A percentile compares a stretch with the other conserved stretches of the same genome.
Conservation (phyloP, 2,113 vertebrate genomes). For the Oriolus oriolus region DNA sequence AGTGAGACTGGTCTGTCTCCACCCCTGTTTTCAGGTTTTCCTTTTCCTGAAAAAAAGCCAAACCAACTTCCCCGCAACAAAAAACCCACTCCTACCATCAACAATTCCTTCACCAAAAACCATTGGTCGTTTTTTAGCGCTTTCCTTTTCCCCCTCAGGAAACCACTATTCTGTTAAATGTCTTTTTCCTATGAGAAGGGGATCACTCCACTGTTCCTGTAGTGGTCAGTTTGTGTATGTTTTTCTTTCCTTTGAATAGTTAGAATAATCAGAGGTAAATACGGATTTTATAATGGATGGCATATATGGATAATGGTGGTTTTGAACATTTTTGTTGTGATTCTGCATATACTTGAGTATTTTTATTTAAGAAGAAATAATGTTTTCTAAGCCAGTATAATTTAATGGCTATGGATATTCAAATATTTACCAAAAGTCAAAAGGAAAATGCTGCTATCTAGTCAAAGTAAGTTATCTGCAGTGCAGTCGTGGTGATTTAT, state of each 20-base stretch:
- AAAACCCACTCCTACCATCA: not conserved
- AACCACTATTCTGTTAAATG: not conserved
- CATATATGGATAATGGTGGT: not conserved
- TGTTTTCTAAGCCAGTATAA: not conserved
- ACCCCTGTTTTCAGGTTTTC: not conserved
- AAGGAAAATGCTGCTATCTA: not conserved
- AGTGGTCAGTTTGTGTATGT: not conserved
- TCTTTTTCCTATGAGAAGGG: not conserved
- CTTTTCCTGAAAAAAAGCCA: not conserved
- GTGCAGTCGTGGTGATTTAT: not conserved
- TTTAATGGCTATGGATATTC: not conserved
- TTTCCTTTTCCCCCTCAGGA: fast-evolving
- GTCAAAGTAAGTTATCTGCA: not conserved
- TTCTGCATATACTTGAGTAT: not conserved
- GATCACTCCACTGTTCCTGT: not conserved
- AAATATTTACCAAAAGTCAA: not conserved
- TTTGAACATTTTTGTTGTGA: not conserved
- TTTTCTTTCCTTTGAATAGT: not conserved
- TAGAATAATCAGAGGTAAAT: not conserved
- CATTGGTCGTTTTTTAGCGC: not conserved
- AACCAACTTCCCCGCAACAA: fast-evolving
- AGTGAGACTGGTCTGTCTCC: not conserved
- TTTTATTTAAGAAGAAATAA: not conserved
- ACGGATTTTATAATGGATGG: too few species aligned
- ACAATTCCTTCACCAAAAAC: not conserved